Base-by-base conservation (phyloP, 2,888 invertebrate genomes). In the Dinocampus coccinellae region DNA sequence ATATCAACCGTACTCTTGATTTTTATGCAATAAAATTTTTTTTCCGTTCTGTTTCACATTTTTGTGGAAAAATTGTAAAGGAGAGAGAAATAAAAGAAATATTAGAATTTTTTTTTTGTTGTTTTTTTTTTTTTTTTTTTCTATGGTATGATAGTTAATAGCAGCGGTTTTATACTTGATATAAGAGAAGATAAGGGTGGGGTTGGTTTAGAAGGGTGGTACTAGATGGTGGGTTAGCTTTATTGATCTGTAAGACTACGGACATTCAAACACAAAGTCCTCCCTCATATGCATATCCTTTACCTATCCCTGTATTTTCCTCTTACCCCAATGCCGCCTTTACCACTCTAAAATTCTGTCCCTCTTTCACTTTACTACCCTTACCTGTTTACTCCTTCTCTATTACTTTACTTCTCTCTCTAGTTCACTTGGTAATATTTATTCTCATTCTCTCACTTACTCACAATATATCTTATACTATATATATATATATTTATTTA, bases 171-270 rank as follows among this genome's bases (percentile, higher is more conserved):
- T 85, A 84, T 87, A 87, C 86, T 86, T 87, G 85, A 87, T 84
- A 83, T 82, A 83, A 75, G 70, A 70, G 70, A 47, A 76, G n/a
- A n/a, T n/a, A n/a, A n/a, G n/a, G n/a, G n/a, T n/a, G n/a, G n/a
- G 76, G 73, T 74, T 72, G 69, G 77, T 68, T 77, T 72, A 76
- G 42, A 64, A 76, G 81, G 80, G 78, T 79, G 79, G 73, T 76
- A 75, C 73, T 76, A 75, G 74, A 80, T 79, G 85, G 86, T 82
- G 85, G 86, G 87, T 87, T 87, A 87, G 87, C 87, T 87, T 87
- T 87, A 87, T 87, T 87, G 87, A 87, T 87, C 87, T 87, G 87
- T 86, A 87, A 87, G 87, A 86, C 87, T 87, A 81, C 84, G 84
- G 81, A 83, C 83, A 81, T 84, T 84, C 83, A 70, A 71, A 74